Evolutionary conservation across 2,888 invertebrate species (phyloP).

Genomic region (Andrena hattorfiana): DNA sequence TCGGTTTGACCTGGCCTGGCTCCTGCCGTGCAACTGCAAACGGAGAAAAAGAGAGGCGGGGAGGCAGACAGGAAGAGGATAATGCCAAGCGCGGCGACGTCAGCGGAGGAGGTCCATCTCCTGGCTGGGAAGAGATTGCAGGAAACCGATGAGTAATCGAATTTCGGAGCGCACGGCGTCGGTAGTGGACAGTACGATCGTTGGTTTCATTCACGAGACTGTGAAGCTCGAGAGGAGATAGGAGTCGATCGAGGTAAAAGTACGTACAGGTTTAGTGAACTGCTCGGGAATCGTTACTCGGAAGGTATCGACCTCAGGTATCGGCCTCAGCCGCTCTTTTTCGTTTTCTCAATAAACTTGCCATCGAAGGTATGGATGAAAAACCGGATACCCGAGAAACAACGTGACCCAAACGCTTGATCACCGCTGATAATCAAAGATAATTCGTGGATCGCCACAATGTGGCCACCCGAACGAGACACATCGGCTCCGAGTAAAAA

Average conservation of each 20-base stretch:
- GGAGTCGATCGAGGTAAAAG: background rate
- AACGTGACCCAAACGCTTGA: background rate
- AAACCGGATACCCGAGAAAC: background rate
- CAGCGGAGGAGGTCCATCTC: background rate
- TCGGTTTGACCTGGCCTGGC: slow-evolving; percentile 42
- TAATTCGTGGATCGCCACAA: slow-evolving; percentile 11
- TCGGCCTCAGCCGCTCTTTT: too few species aligned
- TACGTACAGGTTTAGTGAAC: too few species aligned
- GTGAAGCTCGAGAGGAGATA: too few species aligned
- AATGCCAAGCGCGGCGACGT: too few species aligned
- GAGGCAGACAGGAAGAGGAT: background rate
- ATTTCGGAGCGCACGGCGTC: too few species aligned
- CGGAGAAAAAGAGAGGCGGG: background rate
- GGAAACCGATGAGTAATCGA: too few species aligned
- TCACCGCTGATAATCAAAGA: background rate
- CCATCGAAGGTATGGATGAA: background rate
- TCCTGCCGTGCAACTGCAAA: background rate
- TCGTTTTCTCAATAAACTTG: too few species aligned
- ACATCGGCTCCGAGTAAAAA: slow-evolving; percentile 39
- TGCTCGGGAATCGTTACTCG: too few species aligned
- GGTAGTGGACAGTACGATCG: too few species aligned
- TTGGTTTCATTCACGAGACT: too few species aligned
- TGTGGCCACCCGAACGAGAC: slow-evolving; percentile 20
- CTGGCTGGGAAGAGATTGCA: too few species aligned
- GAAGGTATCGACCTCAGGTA: too few species aligned